Evolutionary conservation across 1,140 invertebrate species (phyloP).

Genomic region (Lepidurus couesii): DNA sequence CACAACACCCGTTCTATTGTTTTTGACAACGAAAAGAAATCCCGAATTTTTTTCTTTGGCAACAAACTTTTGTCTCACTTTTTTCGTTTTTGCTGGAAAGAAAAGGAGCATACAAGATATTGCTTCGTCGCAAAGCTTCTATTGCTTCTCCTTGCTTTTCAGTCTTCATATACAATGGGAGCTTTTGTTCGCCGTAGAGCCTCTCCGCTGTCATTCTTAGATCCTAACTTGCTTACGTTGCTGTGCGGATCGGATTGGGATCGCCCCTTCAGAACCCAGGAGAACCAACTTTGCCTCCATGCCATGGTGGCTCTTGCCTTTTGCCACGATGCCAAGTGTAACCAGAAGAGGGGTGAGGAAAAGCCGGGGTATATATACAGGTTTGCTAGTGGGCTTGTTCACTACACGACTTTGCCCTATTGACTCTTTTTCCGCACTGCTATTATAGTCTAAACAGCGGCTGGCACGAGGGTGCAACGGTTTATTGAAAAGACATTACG

Average conservation of each 20-base stretch:
- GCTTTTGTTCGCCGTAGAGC: neutral
- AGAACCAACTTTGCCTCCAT: neutral
- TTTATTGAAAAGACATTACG: neutral
- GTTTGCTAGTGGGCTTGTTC: slow-evolving; percentile 16
- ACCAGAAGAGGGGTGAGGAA: neutral
- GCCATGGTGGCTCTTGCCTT: neutral
- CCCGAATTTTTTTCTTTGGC: too few relatives aligned
- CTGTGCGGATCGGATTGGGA: slow-evolving; percentile 3
- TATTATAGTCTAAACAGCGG: slow-evolving; percentile 1
- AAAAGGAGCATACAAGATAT: neutral
- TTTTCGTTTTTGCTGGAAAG: too few relatives aligned
- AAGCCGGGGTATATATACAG: neutral
- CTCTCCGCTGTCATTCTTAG: neutral
- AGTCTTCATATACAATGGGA: neutral
- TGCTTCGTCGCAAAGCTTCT: neutral
- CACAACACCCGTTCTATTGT: too few relatives aligned
- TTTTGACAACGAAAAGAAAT: too few relatives aligned
- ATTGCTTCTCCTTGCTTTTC: neutral
- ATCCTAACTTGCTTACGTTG: slow-evolving; percentile 1
- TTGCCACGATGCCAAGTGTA: neutral
- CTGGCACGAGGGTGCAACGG: neutral
- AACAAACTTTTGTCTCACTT: too few relatives aligned
- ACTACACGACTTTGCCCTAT: neutral
- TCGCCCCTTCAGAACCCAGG: neutral
- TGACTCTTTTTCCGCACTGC: neutral